phyloP scores from a whole-genome alignment of 2,113 vertebrate genomes.

The Aviceda subcristata region DNA sequence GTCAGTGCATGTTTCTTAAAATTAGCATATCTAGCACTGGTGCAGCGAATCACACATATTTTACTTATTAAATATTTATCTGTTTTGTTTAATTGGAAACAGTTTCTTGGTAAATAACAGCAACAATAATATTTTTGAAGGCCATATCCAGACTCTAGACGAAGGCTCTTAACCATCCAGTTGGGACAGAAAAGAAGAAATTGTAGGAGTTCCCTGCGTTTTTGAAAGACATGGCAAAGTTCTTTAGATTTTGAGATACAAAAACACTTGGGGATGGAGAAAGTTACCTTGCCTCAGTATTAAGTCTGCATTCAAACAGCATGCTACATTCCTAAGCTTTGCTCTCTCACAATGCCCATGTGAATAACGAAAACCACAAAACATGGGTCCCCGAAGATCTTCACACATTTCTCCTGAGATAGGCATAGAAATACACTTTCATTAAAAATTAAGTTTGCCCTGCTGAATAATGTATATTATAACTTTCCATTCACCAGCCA shows the following conservation, averaged over 20 bases:
- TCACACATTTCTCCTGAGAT: conserved; percentile 4
- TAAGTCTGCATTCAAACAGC: neutral
- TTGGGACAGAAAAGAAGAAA: neutral
- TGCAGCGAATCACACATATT: neutral
- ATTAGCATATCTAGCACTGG: neutral
- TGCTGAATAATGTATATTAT: conserved; percentile 3
- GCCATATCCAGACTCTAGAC: neutral
- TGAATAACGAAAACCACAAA: conserved; percentile 10
- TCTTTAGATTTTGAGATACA: neutral
- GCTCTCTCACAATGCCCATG: neutral
- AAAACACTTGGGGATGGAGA: neutral
- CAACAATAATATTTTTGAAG: neutral
- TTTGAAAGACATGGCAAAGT: neutral
- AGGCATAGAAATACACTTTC: conserved; percentile 1
- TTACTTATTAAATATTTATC: neutral
- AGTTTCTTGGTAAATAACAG: neutral
- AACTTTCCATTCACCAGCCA: neutral
- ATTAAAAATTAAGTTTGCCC: conserved; percentile 41
- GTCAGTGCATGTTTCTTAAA: neutral
- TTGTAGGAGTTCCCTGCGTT: neutral
- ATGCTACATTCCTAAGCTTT: neutral
- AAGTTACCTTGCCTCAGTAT: neutral
- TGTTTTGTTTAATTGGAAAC: neutral
- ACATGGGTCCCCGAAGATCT: neutral
- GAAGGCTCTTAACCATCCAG: neutral